A percentile compares a stretch with the other conserved stretches of the same genome.
Conservation (phyloP, 2,113 vertebrate genomes). For the Melozone crissalis region DNA sequence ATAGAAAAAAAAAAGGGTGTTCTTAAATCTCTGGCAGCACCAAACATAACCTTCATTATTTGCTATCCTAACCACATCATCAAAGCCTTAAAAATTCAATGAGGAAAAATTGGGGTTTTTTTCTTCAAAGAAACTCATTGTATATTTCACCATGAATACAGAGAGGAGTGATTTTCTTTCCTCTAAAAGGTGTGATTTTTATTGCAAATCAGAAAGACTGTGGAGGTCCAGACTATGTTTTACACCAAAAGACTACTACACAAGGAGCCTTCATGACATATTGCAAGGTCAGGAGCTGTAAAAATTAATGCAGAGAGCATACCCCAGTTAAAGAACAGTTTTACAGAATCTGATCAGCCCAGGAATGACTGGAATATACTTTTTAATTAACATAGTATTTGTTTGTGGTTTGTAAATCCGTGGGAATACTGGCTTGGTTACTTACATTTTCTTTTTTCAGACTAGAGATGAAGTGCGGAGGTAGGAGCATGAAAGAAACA, state of each 20-base stretch:
- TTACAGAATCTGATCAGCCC: neutral
- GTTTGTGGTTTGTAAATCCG: neutral
- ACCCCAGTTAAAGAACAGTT: neutral
- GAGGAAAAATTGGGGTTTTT: neutral
- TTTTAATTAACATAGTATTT: neutral
- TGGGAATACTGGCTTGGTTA: neutral
- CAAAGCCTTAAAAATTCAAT: conserved; percentile 30
- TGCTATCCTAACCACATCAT: conserved; percentile 31
- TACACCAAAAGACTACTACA: neutral
- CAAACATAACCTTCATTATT: conserved; percentile 30
- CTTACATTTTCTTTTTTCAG: neutral
- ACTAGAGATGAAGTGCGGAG: neutral
- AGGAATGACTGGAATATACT: neutral
- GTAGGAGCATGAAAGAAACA: neutral
- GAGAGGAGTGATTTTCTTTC: neutral
- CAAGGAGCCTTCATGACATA: neutral
- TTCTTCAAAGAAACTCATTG: conserved; percentile 51
- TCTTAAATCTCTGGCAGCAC: conserved; percentile 28
- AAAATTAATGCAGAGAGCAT: neutral
- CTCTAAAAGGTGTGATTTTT: conserved; percentile 51
- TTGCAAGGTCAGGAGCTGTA: neutral
- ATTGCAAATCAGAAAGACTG: conserved; percentile 54
- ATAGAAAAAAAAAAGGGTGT: neutral
- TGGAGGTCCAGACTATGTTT: neutral
- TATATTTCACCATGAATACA: conserved; percentile 25